Evolutionary conservation across 2,797 vertebrate genomes (phyloP), one percentile per base, ranked within the genome.

Genomic region (Nannoperca obscura): DNA sequence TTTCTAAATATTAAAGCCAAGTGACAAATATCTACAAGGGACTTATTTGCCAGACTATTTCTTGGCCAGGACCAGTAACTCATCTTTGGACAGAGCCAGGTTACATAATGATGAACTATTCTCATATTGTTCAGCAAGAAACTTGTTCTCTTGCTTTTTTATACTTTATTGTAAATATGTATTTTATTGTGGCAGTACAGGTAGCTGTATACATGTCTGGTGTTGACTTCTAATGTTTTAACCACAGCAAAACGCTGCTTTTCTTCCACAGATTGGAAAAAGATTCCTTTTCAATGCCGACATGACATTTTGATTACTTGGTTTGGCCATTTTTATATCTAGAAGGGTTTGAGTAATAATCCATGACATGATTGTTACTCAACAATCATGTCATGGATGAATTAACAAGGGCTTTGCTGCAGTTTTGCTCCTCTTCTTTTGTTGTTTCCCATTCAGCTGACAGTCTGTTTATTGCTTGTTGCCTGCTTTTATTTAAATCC

Each of bases 251-350:
- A 62, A 50, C n/a, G 49, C 1, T 10, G 62, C 70, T 62, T 68
- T 12, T 54, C 52, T 40, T 19, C 11, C 30, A 14, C 64, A 84
- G 88, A 90, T 60, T 70, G 49, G 64, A 77, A 73, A 81, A 83
- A 67, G 60, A 61, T 76, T 59, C 24, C 54, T 52, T 74, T 73
- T 80, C 75, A n/a, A 59, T 76, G 3, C 52, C 32, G 2, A 76
- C 53, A 2, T 82, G 83, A 85, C 82, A 81, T 74, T 64, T 47
- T 84, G 65, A 88, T 88, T 64, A 61, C 62, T 83, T 47, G 60
- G 27, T 78, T 47, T 9, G 19, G 59, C 22, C 67, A 32, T 70
- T 81, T 80, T 70, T 59, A n/a, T 53, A 40, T 78, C 65, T 32
- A 13, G 70, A 22, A 57, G 57, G 55, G 67, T 76, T 74, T 27